These are phyloP conservation scores for Sarcoramphus papa DNA, from an alignment of 2,797 vertebrate species.

Conservation along the genomic window DNA sequence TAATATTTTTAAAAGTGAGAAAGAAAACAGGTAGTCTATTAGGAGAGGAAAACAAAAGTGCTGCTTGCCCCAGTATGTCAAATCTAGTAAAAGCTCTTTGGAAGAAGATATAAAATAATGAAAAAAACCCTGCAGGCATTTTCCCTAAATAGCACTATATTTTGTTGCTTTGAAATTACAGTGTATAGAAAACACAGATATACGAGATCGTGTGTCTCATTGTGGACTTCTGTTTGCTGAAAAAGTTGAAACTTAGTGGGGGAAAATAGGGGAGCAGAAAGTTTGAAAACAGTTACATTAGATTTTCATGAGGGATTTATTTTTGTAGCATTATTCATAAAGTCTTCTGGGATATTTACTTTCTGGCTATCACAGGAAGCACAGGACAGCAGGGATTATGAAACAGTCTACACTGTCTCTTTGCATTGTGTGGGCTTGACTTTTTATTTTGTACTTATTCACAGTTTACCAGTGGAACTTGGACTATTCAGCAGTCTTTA, in stretches of 20 bases:
- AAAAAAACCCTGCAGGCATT: not conserved
- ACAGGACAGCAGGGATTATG: not conserved
- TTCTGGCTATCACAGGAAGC: not conserved
- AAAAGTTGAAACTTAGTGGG: not conserved
- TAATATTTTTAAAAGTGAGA: not conserved
- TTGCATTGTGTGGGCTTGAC: not conserved
- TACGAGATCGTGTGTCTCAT: not conserved
- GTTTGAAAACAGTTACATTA: not conserved
- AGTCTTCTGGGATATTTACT: not conserved
- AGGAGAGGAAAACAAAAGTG: not conserved
- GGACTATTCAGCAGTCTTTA: not conserved
- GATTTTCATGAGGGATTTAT: not conserved
- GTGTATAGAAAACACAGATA: not conserved
- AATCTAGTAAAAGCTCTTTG: not conserved
- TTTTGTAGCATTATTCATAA: not conserved
- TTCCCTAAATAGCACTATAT: not conserved
- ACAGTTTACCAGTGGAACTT: not conserved
- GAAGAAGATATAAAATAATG: not conserved
- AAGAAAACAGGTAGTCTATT: not conserved
- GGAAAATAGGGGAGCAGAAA: not conserved
- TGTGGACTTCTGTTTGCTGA: not conserved
- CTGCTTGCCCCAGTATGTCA: not conserved
- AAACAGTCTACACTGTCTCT: not conserved
- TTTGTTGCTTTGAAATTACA: not conserved
- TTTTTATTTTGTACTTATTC: not conserved